These are phyloP conservation scores for Plectus sambesii DNA, from an alignment of 1,140 invertebrate species.

Conservation along the genomic window DNA sequence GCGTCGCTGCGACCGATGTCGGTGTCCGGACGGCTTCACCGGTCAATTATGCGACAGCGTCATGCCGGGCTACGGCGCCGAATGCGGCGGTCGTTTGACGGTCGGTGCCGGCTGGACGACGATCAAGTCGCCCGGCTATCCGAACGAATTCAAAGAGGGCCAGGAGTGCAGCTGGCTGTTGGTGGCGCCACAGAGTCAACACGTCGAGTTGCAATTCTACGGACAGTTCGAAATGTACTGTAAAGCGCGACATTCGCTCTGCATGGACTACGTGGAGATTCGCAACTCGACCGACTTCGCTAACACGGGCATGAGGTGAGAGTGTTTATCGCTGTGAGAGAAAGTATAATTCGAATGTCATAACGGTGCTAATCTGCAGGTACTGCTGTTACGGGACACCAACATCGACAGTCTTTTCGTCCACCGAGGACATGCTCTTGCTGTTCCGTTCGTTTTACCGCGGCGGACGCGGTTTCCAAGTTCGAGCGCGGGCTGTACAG, in stretches of 20 bases:
- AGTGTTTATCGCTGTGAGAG: background rate
- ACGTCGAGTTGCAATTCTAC: conserved; percentile 39
- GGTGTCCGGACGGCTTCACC: conserved; percentile 45
- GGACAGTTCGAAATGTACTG: conserved; percentile 45
- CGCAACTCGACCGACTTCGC: conserved; percentile 44
- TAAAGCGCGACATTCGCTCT: conserved; percentile 40
- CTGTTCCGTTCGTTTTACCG: conserved; percentile 45
- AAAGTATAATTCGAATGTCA: background rate
- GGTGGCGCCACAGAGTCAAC: conserved; percentile 33
- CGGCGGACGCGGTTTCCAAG: conserved; percentile 43
- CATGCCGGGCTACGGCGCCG: conserved; percentile 43
- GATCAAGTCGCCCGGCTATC: conserved; percentile 38
- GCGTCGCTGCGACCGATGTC: conserved; percentile 37
- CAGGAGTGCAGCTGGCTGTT: conserved; percentile 45
- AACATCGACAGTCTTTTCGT: conserved; percentile 31
- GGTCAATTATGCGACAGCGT: conserved; percentile 41
- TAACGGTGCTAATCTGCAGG: conserved; percentile 15
- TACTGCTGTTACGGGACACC: conserved; percentile 45
- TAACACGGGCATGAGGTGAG: conserved; percentile 44
- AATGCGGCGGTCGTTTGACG: conserved; percentile 37
- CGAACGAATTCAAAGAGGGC: conserved; percentile 39
- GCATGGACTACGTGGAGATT: conserved; percentile 45
- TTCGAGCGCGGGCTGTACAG: conserved; percentile 33
- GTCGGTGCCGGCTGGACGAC: conserved; percentile 27
- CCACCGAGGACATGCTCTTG: conserved; percentile 43